Percentiles rank a stretch among this genome's conserved stretches.
Conservation (phyloP, 2,888 invertebrate species). For the Lasius fuliginosus region DNA sequence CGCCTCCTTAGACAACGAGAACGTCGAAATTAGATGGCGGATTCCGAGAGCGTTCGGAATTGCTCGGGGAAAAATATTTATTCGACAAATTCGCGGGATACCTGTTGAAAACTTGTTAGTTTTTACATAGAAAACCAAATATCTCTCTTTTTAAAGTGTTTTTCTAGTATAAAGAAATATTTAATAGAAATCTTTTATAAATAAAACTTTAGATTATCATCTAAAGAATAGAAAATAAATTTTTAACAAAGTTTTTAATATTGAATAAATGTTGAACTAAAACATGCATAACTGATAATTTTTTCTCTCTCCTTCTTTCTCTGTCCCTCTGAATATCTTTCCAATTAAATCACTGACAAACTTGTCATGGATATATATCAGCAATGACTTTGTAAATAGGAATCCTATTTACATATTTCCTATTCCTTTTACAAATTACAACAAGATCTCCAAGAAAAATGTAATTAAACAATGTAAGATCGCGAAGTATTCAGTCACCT, state of each 20-base stretch:
- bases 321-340: not conserved
- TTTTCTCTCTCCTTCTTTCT: not conserved
- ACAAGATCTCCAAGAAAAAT: not conserved
- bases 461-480: not conserved
- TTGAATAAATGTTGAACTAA: not conserved
- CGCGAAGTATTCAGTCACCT: slow-evolving; percentile 1
- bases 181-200: not conserved
- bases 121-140: not conserved
- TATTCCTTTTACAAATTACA: not conserved
- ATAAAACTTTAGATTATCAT: not conserved
- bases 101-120: not conserved
- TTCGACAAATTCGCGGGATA: slow-evolving; percentile 19
- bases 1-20: not conserved
- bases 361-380: not conserved
- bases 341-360: not conserved
- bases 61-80: slow-evolving; percentile 30
- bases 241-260: not conserved
- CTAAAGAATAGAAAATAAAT: not conserved
- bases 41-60: slow-evolving; percentile 4
- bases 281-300: not conserved
- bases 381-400: not conserved
- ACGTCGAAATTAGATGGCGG: slow-evolving; percentile 30
- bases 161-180: not conserved
- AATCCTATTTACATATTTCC: not conserved
- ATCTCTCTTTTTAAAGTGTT: not conserved